phyloP scores from a whole-genome alignment of 2,113 vertebrate species.

The Bubo blakistoni region DNA sequence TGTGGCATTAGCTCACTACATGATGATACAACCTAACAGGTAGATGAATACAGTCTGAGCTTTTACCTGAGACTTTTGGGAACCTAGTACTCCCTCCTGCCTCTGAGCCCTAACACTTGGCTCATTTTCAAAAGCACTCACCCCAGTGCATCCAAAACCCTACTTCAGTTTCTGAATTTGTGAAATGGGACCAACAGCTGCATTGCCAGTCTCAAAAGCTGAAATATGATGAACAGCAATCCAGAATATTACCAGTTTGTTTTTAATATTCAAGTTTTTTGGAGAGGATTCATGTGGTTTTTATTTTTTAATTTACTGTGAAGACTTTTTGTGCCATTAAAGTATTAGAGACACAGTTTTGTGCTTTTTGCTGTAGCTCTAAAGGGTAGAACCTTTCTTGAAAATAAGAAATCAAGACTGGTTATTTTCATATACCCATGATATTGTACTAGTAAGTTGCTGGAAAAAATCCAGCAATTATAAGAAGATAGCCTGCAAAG shows the following conservation, averaged over 20 bases:
- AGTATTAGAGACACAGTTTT: background rate
- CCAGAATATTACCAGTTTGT: background rate
- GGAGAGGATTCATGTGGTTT: too few relatives aligned
- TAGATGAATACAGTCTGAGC: background rate
- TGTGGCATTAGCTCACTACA: background rate
- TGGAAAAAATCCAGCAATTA: background rate
- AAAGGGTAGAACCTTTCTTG: background rate
- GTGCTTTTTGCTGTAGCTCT: background rate
- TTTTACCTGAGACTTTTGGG: background rate
- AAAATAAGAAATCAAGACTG: background rate
- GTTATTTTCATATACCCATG: background rate
- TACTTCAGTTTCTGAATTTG: background rate
- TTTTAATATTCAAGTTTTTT: background rate
- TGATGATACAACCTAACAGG: background rate
- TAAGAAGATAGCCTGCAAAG: background rate
- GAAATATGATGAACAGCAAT: background rate
- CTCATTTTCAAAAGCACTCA: background rate
- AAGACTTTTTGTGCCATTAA: background rate
- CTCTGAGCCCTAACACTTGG: background rate
- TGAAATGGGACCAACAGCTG: background rate
- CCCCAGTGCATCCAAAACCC: background rate
- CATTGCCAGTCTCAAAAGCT: background rate
- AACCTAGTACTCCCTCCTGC: background rate
- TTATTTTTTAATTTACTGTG: background rate
- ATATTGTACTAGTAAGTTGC: background rate